Percentiles rank a stretch among this genome's conserved stretches.
Conservation (phyloP, 1,140 invertebrate genomes). For the Stratiolaelaps scimitus region DNA sequence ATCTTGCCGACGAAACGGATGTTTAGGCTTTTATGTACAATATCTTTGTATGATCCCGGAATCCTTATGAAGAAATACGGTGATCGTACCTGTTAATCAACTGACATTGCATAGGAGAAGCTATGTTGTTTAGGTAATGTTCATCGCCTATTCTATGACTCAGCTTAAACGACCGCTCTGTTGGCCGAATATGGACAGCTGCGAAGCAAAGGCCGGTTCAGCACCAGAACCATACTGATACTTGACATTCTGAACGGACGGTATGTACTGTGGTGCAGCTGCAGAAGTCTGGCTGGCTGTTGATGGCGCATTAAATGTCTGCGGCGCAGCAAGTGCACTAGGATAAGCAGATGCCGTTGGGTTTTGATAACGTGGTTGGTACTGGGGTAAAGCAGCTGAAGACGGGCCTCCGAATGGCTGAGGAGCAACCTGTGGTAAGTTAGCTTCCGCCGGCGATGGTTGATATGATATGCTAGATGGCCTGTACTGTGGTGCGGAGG, state of each 20-base stretch:
- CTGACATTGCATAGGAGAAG: too few relatives aligned
- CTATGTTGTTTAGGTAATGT: too few relatives aligned
- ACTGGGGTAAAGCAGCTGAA: not conserved
- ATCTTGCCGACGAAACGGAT: too few relatives aligned
- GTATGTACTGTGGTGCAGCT: constrained; percentile 18
- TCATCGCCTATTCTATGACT: too few relatives aligned
- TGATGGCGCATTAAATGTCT: constrained; percentile 7
- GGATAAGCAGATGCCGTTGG: not conserved
- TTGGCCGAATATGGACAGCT: constrained; percentile 14
- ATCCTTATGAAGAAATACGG: too few relatives aligned
- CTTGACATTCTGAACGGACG: constrained; percentile 10
- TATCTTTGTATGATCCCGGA: too few relatives aligned
- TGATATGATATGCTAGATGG: constrained; percentile 13
- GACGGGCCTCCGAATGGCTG: constrained; percentile 10
- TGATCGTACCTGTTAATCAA: too few relatives aligned
- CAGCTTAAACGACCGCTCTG: too few relatives aligned
- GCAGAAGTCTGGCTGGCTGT: not conserved
- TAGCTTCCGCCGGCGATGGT: not conserved
- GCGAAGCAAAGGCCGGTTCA: constrained; percentile 19
- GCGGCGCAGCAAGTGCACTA: not conserved
- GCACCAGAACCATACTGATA: constrained; percentile 18
- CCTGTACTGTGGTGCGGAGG: not conserved
- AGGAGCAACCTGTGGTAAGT: constrained; percentile 9
- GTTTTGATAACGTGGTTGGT: constrained; percentile 7
- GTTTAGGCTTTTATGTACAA: too few relatives aligned